Base-by-base conservation (phyloP, 2,888 invertebrate genomes). In the Cryptocheilus praepositus region DNA sequence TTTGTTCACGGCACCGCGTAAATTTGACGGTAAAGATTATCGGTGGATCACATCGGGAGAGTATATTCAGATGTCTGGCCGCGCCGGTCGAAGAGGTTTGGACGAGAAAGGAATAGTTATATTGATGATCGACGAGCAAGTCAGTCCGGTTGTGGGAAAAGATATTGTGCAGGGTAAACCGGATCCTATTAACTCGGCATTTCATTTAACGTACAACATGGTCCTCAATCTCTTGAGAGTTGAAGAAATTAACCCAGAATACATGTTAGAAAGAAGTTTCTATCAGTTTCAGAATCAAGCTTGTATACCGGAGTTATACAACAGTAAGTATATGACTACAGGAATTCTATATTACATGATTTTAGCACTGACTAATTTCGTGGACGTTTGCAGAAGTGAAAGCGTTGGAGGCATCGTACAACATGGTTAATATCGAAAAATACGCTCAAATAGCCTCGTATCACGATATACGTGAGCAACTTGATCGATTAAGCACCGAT, bases 191-290 rank as follows among this genome's bases (percentile, higher is more conserved):
- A 99, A 99, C 89, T 98, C 98, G 0, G 99, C 99, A 0, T 99
- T 99, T 90, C 99, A 99, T 89, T 92, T 99, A 68, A 99, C 99
- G 0, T 99, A 99, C 89, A 99, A 99, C 88, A 99, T 99, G 99
- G 98, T 99, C 3, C 89, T 98, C 64, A 95, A 99, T 92, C 90
- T 99, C 74, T 90, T 99, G 75, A 91, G 99, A 77, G 99, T 99
- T 0, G 99, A 99, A 89, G 99, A 98, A 90, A 98, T 99, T 63
- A 99, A 99, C 90, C 99, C 99, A 0, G 98, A 99, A 89, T 99
- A 97, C 86, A 99, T 99, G 98, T 90, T 99, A 85, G 98, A 99
- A 86, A 92, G 98, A 72, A 98, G 98, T 80, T 99, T 99, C 90
- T 98, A 94, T 89, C 99, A 99, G 89, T 99, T 99, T 86, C 99